Evolutionary conservation across 1,140 invertebrate genomes (phyloP), one percentile per base, ranked within the genome.

Genomic region (Drosophila tani): DNA sequence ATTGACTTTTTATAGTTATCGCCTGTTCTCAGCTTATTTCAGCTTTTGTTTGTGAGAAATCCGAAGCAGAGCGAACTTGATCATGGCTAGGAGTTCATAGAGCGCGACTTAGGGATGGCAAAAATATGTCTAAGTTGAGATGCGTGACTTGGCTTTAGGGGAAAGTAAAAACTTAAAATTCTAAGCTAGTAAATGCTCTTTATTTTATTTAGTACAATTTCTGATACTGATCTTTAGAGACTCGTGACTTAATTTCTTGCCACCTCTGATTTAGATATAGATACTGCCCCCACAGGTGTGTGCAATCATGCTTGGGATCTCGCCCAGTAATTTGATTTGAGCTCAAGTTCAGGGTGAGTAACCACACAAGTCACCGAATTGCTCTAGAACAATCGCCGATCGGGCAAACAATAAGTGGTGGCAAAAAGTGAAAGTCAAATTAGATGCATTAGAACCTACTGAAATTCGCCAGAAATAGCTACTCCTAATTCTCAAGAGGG

Each of bases 281-380:
- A 69, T 66, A 75, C 58, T 75, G 40, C 71, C 74, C 47, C 43
- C 29, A 69, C 70, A 87, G 76, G 83, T 80, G 83, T 82, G 46
- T 71, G 64, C 65, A 64, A 69, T 63, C 65, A 65, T 67, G 69
- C 35, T 49, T 51, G 38, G 19, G 27, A 73, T 71, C 45, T 59
- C 15, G 74, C 53, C 47, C 47, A 51, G 65, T 84, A 77, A 75
- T 67, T 60, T 64, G 49, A 53, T 62, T 82, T 76, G 68, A 59
- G 50, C 74, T 56, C 80, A 87, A 81, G 84, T 87, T 87, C 84
- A 87, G 84, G 84, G 84, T 87, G 84, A 87, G 58, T 88, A 78
- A 81, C 62, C 65, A 62, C 45, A 73, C 68, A 79, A 83, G 71
- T 64, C 79, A 79, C 63, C 41, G 41, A 80, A 58, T 70, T 55